Evolutionary conservation across 2,888 invertebrate species (phyloP).

Genomic region (Trilocha varians): DNA sequence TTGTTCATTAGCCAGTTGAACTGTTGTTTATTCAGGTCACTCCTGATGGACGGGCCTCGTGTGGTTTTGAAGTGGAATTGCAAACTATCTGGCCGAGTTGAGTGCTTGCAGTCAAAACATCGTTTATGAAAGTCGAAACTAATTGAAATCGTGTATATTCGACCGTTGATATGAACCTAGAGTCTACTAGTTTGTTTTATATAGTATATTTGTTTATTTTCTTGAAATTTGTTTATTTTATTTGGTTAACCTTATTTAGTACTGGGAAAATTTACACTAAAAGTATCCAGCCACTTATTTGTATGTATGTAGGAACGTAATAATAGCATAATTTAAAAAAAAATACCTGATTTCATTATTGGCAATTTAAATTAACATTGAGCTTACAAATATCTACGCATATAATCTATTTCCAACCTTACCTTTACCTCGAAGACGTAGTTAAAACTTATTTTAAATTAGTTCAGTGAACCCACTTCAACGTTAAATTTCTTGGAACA

Average conservation of each 20-base stretch:
- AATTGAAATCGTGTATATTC: neutral
- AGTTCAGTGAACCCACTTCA: neutral
- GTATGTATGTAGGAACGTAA: too few relatives aligned
- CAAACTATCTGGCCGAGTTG: slow-evolving; percentile 3
- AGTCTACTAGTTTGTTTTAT: neutral
- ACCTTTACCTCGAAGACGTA: neutral
- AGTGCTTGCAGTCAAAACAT: neutral
- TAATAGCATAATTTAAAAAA: too few relatives aligned
- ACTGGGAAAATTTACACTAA: too few relatives aligned
- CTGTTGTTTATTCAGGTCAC: slow-evolving; percentile 38
- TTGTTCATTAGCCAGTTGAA: slow-evolving; percentile 14
- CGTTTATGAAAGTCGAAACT: neutral
- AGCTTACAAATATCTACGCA: too few relatives aligned
- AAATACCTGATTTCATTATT: too few relatives aligned
- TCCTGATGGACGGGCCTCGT: slow-evolving; percentile 16
- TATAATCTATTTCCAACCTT: neutral
- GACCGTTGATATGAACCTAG: neutral
- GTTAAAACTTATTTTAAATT: neutral
- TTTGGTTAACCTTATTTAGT: too few relatives aligned
- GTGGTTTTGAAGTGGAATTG: slow-evolving; percentile 25
- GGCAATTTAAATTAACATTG: too few relatives aligned
- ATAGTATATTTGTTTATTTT: too few relatives aligned
- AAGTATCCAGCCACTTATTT: too few relatives aligned
- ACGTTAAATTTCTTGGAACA: neutral
- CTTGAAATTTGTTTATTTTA: too few relatives aligned